phyloP scores from a whole-genome alignment of 1,140 invertebrate genomes.

The Meloidogyne chitwoodi region DNA sequence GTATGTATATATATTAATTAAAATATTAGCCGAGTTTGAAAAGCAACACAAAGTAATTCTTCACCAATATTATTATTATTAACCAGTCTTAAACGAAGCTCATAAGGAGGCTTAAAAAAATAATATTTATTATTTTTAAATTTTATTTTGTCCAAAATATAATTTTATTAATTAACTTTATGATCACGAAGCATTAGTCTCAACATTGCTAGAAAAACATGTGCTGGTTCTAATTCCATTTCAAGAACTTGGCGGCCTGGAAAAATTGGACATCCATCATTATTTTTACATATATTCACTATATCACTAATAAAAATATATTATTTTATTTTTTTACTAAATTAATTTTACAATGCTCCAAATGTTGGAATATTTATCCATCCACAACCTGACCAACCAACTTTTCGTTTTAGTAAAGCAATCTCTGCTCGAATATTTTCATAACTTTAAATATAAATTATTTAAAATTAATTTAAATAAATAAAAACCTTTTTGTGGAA shows the following conservation, averaged over 20 bases:
- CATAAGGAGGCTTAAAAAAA: not conserved
- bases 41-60: not conserved
- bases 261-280: slow-evolving; percentile 13
- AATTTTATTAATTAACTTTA: not conserved
- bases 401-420: slow-evolving; percentile 33
- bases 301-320: slow-evolving; percentile 18
- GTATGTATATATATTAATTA: no score
- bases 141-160: not conserved
- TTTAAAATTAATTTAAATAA: not conserved
- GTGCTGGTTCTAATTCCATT: not conserved
- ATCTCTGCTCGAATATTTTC: slow-evolving; percentile 37
- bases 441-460: slow-evolving; percentile 12
- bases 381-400: slow-evolving; percentile 35
- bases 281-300: slow-evolving; percentile 27
- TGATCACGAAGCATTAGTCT: not conserved
- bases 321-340: not conserved
- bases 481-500: slow-evolving; percentile 21
- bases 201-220: not conserved
- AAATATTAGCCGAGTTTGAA: not conserved
- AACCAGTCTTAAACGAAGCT: not conserved
- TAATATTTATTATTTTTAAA: not conserved
- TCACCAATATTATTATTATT: not conserved
- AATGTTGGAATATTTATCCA: slow-evolving; percentile 35
- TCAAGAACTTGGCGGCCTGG: slow-evolving; percentile 23
- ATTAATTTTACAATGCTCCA: slow-evolving; percentile 19